Conservation (phyloP, 1,140 invertebrate species). For the Drosophila ercepeae region DNA sequence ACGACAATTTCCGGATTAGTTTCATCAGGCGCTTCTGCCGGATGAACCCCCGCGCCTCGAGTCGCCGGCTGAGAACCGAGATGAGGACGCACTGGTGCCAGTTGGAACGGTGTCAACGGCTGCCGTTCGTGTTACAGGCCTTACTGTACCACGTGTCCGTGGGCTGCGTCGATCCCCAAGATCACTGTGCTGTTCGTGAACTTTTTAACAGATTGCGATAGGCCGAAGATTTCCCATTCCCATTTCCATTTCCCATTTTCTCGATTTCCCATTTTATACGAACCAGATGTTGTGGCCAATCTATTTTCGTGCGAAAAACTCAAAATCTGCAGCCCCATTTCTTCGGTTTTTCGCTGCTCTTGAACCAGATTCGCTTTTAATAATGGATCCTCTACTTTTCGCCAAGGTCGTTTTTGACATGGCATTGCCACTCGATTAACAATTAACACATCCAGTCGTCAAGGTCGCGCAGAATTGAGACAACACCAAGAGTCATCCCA, state of each 20-base stretch:
- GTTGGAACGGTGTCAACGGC: slow-evolving; percentile 18
- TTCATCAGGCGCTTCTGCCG: slow-evolving; percentile 6
- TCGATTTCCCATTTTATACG: slow-evolving; percentile 50
- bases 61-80: not conserved
- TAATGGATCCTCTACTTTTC: slow-evolving; percentile 57
- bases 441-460: slow-evolving; percentile 32
- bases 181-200: slow-evolving; percentile 46
- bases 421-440: slow-evolving; percentile 50
- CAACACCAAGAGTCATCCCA: not conserved
- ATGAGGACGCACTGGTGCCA: slow-evolving; percentile 10
- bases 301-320: slow-evolving; percentile 62
- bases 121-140: slow-evolving; percentile 60
- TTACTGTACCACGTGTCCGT: slow-evolving; percentile 53
- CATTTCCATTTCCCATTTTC: slow-evolving; percentile 39
- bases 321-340: slow-evolving; percentile 40
- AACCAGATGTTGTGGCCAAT: slow-evolving; percentile 61
- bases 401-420: slow-evolving; percentile 63
- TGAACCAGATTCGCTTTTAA: slow-evolving; percentile 55
- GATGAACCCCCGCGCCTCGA: not conserved
- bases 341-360: slow-evolving; percentile 38
- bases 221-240: slow-evolving; percentile 34
- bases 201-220: slow-evolving; percentile 38
- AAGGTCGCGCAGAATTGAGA: slow-evolving; percentile 34
- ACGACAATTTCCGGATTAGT: slow-evolving; percentile 41
- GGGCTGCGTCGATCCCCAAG: slow-evolving; percentile 45